phyloP scores from a whole-genome alignment of 2,888 invertebrate species.

The Perizoma affinitatum region DNA sequence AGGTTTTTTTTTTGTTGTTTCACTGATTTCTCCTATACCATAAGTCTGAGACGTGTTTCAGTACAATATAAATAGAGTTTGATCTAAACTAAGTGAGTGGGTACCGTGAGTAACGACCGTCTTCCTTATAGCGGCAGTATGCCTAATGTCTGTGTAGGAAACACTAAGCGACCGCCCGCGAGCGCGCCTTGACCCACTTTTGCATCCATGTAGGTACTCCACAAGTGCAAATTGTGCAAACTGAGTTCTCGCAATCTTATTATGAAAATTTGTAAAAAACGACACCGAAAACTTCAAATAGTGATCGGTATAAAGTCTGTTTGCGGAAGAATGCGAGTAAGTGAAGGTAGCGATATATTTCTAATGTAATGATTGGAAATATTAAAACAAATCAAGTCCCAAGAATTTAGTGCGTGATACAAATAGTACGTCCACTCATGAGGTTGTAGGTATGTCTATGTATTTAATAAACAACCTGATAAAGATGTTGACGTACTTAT shows the following conservation, averaged over 20 bases:
- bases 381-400: constrained; percentile 18
- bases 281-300: constrained; percentile 18
- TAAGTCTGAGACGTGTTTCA: too few species aligned
- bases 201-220: constrained; percentile 41
- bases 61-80: constrained; percentile 50
- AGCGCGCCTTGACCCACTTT: constrained; percentile 78
- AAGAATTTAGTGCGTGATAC: constrained; percentile 13
- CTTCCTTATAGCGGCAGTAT: constrained; percentile 63
- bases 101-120: constrained; percentile 62
- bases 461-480: constrained; percentile 20
- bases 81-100: constrained; percentile 41
- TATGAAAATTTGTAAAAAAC: constrained; percentile 45
- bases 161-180: constrained; percentile 63
- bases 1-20: constrained; percentile 24
- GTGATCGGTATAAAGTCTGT: constrained; percentile 4
- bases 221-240: constrained; percentile 42
- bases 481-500: neutral
- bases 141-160: constrained; percentile 59
- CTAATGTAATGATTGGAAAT: constrained; percentile 4
- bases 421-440: constrained; percentile 5
- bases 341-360: too few species aligned
- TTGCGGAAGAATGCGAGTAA: constrained; percentile 13
- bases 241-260: constrained; percentile 53
- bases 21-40: too few species aligned
- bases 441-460: neutral